Conservation (phyloP, 92 coral and sea anemone genomes). For the Epizoanthus scotinus region DNA sequence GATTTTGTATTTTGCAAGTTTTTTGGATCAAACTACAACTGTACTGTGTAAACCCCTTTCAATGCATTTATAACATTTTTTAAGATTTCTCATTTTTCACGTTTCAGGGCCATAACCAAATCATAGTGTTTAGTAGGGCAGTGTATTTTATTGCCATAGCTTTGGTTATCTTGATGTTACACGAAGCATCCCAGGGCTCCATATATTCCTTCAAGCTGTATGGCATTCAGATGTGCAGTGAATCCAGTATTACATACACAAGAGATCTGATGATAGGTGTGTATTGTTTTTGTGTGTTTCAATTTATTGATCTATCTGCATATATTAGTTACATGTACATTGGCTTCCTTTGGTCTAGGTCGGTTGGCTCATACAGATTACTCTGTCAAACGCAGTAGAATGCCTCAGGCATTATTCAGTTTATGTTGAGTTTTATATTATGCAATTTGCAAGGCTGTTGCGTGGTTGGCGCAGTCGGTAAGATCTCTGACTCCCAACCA, state of each 20-base stretch:
- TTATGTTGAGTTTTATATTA: too few species aligned
- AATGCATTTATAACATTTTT: background rate
- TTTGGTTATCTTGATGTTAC: slow-evolving; percentile 67
- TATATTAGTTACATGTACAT: slow-evolving; percentile 50
- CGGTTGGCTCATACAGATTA: slow-evolving; percentile 24
- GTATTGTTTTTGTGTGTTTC: slow-evolving; percentile 18
- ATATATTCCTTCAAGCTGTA: slow-evolving; percentile 62
- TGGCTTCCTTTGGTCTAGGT: slow-evolving; percentile 85
- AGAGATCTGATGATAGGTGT: slow-evolving; percentile 84
- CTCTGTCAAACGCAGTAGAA: too few species aligned
- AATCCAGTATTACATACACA: slow-evolving; percentile 64
- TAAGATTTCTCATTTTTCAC: background rate
- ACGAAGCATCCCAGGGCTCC: slow-evolving; percentile 57
- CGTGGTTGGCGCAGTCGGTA: too few species aligned
- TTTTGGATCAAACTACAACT: too few species aligned
- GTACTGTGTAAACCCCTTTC: too few species aligned
- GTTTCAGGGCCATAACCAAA: slow-evolving; percentile 91
- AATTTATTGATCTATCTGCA: background rate
- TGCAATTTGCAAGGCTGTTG: too few species aligned
- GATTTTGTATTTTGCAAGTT: too few species aligned
- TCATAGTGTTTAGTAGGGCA: slow-evolving; percentile 94
- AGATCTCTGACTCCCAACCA: too few species aligned
- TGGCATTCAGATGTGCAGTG: slow-evolving; percentile 78
- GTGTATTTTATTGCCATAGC: slow-evolving; percentile 89
- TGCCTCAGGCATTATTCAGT: too few species aligned